Conservation (phyloP, 1,140 invertebrate genomes). For the Lordiphosa mommai region DNA sequence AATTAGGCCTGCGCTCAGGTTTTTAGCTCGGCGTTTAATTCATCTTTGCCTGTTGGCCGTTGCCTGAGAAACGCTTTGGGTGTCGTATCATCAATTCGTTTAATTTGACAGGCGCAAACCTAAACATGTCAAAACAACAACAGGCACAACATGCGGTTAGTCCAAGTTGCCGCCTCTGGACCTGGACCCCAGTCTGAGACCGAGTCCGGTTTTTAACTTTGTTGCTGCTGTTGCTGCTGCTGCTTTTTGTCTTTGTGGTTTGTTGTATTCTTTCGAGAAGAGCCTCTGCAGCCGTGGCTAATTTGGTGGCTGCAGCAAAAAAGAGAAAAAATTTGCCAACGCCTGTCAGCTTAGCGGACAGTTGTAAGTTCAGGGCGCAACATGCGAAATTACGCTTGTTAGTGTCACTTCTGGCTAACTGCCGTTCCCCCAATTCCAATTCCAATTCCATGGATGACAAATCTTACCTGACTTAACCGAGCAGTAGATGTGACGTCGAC, state of each 20-base stretch:
- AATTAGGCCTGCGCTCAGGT: constrained; percentile 72
- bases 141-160: constrained; percentile 62
- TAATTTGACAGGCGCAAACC: constrained; percentile 80
- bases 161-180: constrained; percentile 52
- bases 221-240: constrained; percentile 8
- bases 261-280: constrained; percentile 5
- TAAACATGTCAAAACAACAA: constrained; percentile 80
- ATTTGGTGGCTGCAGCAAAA: constrained; percentile 38
- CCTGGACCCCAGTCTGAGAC: constrained; percentile 17
- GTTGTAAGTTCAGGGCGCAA: constrained; percentile 45
- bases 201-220: constrained; percentile 39
- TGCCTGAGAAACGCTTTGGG: constrained; percentile 79
- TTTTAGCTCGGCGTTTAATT: constrained; percentile 73
- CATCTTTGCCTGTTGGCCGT: constrained; percentile 52
- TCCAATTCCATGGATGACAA: constrained; percentile 13
- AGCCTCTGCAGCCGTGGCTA: constrained; percentile 60
- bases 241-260: constrained; percentile 10
- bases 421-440: constrained; percentile 11
- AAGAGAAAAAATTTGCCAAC: constrained; percentile 68
- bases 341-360: constrained; percentile 72
- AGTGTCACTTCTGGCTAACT: constrained; percentile 76
- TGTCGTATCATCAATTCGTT: constrained; percentile 80
- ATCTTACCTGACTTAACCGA: constrained; percentile 97
- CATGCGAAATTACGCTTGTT: constrained; percentile 78
- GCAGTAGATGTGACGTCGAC: constrained; percentile 96